A percentile compares a stretch with the other conserved stretches of the same genome.
Conservation (phyloP, 2,888 invertebrate genomes). For the Oscheius sp. region DNA sequence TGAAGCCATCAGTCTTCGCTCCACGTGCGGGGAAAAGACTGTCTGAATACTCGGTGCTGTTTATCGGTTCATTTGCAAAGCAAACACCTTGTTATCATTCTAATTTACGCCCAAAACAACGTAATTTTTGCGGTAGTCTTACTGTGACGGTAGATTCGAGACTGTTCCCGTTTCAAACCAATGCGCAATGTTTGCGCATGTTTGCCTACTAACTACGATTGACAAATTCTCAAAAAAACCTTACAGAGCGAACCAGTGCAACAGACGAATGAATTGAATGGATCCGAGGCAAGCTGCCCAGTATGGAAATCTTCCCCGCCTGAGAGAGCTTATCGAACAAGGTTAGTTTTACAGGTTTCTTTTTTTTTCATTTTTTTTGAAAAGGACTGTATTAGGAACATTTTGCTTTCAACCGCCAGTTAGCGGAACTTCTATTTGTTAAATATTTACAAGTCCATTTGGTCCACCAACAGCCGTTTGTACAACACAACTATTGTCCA, state of each 20-base stretch:
- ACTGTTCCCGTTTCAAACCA: no score
- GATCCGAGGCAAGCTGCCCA: slow-evolving; percentile 96
- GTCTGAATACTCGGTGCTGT: no score
- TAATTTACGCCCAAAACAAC: neutral
- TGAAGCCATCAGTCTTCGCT: neutral
- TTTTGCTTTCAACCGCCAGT: neutral
- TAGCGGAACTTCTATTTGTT: neutral
- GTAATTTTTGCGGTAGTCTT: neutral
- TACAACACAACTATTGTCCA: neutral
- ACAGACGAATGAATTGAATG: slow-evolving; percentile 36
- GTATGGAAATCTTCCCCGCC: slow-evolving; percentile 85
- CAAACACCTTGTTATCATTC: neutral
- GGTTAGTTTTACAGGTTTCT: slow-evolving; percentile 79
- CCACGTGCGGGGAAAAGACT: neutral
- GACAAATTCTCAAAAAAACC: no score
- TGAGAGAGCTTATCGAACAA: slow-evolving; percentile 85
- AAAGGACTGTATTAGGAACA: neutral
- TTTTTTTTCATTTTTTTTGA: neutral
- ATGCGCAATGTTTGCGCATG: no score
- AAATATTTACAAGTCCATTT: no score
- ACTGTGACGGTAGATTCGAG: no score
- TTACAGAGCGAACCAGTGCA: no score
- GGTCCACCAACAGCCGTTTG: no score
- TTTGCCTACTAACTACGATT: no score
- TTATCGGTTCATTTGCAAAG: no score